phyloP scores from a whole-genome alignment of 2,113 vertebrate genomes.

The Dasyornis broadbenti region DNA sequence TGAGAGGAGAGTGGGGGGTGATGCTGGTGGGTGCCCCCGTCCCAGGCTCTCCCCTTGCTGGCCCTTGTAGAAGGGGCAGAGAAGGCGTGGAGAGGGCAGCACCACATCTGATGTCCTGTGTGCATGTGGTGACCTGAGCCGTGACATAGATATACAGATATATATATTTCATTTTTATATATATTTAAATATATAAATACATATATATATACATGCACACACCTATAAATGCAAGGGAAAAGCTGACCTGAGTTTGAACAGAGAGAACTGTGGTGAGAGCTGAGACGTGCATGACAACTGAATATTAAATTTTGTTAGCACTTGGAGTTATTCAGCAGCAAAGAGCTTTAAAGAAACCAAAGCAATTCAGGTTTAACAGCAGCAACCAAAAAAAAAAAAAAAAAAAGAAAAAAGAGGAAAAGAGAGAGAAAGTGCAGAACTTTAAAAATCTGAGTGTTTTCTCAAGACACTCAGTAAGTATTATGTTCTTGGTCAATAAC shows the following conservation, averaged over 20 bases:
- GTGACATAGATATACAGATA: fast-evolving
- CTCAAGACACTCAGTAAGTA: not conserved
- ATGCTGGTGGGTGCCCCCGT: not conserved
- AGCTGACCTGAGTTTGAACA: not conserved
- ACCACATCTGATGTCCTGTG: not conserved
- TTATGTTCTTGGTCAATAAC: constrained; percentile 41
- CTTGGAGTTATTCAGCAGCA: constrained; percentile 14
- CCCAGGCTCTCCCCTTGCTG: not conserved
- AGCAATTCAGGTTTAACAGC: not conserved
- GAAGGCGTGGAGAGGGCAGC: not conserved
- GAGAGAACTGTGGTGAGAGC: not conserved
- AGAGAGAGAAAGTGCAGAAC: not conserved
- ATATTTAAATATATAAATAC: fast-evolving
- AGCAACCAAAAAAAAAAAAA: not conserved
- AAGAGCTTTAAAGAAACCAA: constrained; percentile 33
- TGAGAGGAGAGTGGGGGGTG: fast-evolving
- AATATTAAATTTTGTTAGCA: constrained; percentile 47
- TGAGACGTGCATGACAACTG: not conserved
- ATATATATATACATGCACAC: fast-evolving
- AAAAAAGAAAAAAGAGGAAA: not conserved
- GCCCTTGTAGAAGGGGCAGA: not conserved
- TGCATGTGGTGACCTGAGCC: not conserved
- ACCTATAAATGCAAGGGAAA: not conserved
- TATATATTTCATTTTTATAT: not conserved
- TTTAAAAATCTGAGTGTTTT: not conserved